Conservation (phyloP, 2,113 vertebrate species). For the Vireo altiloquus region DNA sequence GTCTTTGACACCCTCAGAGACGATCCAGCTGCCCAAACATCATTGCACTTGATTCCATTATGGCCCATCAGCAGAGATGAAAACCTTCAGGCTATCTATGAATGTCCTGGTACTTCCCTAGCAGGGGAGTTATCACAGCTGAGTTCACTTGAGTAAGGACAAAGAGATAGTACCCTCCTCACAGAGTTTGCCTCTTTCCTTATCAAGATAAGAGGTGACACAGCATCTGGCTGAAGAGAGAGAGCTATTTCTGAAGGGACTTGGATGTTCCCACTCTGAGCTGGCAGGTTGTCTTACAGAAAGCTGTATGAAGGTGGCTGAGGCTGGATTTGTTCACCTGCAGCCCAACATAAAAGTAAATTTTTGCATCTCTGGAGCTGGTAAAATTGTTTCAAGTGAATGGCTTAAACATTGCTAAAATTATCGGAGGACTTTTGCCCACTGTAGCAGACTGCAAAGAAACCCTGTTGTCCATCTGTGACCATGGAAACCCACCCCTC, state of each 20-base stretch:
- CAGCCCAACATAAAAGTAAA: not conserved
- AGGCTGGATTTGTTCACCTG: not conserved
- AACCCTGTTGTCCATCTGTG: not conserved
- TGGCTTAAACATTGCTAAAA: not conserved
- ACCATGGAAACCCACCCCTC: not conserved
- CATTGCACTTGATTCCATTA: not conserved
- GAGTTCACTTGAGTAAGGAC: not conserved
- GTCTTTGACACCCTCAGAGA: not conserved
- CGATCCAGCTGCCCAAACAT: not conserved
- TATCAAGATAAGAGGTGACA: not conserved
- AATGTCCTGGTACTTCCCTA: accelerated
- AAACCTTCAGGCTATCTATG: not conserved
- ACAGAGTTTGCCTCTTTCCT: not conserved
- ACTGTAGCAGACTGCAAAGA: not conserved
- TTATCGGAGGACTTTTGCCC: not conserved
- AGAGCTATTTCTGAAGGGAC: conserved; percentile 9
- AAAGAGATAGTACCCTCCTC: not conserved
- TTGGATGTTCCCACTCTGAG: not conserved
- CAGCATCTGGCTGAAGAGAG: not conserved
- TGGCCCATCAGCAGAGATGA: not conserved
- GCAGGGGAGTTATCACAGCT: not conserved
- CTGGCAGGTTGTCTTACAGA: not conserved
- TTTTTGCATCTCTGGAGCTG: not conserved
- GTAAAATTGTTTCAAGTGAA: not conserved
- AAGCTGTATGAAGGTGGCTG: not conserved